Evolutionary conservation across 2,888 invertebrate genomes (phyloP), one percentile per base, ranked within the genome.

Genomic region (Habrosyne pyritoides): DNA sequence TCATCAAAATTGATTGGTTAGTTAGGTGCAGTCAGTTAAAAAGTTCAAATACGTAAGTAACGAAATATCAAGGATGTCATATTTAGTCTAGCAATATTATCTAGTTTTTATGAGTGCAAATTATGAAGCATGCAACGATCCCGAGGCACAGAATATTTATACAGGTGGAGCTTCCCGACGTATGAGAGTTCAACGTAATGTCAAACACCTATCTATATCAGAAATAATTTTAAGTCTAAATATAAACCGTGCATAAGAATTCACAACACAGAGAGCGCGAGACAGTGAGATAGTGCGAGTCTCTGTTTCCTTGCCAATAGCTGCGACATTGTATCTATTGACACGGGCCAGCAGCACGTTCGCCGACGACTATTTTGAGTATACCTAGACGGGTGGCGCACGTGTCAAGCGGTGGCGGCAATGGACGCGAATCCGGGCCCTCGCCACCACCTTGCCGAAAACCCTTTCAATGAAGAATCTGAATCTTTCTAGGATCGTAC

Each of bases 121-220:
- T 67, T 64, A 60, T 60, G 60, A 62, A 60, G 57, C 57, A 56
- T 66, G 55, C 56, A 65, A 63, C 66, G 59, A 61, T 70, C 61
- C 63, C 64, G 66, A 67, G 59, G 73, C 75, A 69, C 73, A 80
- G 78, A 86, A 84, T 87, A 87, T 84, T 87, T 82, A 79, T 86
- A 87, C 90, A 91, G 91, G 91, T 91, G 89, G 89, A 90, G 73
- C 84, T 85, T 84, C 86, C 89, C 89, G 84, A 87, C 89, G 89
- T 89, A 90, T 91, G 89, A 90, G 91, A 91, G 91, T 91, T 91
- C 91, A 91, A 90, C 91, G 91, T 91, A 91, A 91, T 91, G 91
- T 91, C 91, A 91, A 91, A 91, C 91, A 91, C 91, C 90, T 91
- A 91, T 91, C 90, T 91, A 89, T 90, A 90, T 89, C 91, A 89